Conservation (phyloP, 2,888 invertebrate genomes). For the Apocheima hispidaria region DNA sequence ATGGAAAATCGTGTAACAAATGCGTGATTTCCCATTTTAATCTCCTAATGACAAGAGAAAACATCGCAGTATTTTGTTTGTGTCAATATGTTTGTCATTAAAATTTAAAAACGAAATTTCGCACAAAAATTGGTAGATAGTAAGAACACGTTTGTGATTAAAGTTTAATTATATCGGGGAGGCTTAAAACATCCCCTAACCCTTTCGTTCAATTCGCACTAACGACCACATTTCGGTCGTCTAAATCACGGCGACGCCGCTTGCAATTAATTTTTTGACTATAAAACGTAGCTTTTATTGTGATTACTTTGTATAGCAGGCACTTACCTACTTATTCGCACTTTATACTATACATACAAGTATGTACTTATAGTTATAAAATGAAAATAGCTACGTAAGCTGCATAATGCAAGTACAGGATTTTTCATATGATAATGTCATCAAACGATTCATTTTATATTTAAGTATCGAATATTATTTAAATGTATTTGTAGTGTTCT, state of each 20-base stretch:
- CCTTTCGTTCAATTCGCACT: conserved; percentile 78
- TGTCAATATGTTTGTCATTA: not conserved
- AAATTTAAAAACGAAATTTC: not conserved
- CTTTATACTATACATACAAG: not conserved
- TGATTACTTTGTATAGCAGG: conserved; percentile 53
- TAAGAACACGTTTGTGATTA: conserved; percentile 48
- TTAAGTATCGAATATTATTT: too few relatives aligned
- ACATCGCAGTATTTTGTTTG: not conserved
- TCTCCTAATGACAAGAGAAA: conserved; percentile 25
- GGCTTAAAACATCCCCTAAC: conserved; percentile 61
- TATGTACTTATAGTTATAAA: too few relatives aligned
- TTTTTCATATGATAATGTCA: too few relatives aligned
- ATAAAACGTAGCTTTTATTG: conserved; percentile 60
- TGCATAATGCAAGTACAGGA: not conserved
- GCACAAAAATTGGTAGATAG: conserved; percentile 26
- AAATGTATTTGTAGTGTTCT: too few relatives aligned
- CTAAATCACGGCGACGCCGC: conserved; percentile 77
- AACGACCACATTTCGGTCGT: conserved; percentile 79
- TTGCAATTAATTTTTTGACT: conserved; percentile 80
- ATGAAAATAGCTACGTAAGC: not conserved
- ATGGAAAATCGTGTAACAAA: conserved; percentile 29
- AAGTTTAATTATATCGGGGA: conserved; percentile 78
- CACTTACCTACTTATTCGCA: conserved; percentile 36
- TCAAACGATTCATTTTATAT: too few relatives aligned
- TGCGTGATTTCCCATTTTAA: conserved; percentile 32